Percentiles rank a stretch among this genome's conserved stretches.
Conservation (phyloP, 2,888 invertebrate genomes). For the Ecliptopera silaceata region DNA sequence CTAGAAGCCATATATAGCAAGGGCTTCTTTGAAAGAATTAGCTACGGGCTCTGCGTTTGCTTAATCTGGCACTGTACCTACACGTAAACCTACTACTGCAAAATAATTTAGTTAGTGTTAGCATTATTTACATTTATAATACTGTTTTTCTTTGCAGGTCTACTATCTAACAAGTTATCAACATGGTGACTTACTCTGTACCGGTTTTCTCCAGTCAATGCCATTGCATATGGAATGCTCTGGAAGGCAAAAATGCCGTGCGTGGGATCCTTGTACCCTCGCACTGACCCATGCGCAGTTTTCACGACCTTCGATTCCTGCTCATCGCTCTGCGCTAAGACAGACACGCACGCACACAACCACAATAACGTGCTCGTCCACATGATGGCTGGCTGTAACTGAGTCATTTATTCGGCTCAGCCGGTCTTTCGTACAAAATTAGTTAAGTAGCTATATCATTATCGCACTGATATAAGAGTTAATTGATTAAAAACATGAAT, state of each 20-base stretch:
- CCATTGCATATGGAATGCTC: constrained; percentile 52
- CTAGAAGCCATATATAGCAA: too few relatives aligned
- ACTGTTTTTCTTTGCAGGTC: too few relatives aligned
- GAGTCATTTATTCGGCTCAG: not conserved
- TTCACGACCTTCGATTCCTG: constrained; percentile 36
- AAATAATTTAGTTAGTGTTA: too few relatives aligned
- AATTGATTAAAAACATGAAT: not conserved
- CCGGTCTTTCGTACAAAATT: too few relatives aligned
- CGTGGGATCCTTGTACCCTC: constrained; percentile 45
- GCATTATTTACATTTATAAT: too few relatives aligned
- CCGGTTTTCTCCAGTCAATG: constrained; percentile 45
- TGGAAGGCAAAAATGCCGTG: constrained; percentile 39
- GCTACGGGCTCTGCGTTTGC: too few relatives aligned
- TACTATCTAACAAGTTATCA: too few relatives aligned
- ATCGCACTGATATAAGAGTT: not conserved
- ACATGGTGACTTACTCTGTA: constrained; percentile 39
- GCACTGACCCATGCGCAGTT: constrained; percentile 47
- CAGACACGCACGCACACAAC: constrained; percentile 11
- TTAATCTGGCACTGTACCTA: too few relatives aligned
- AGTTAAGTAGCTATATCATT: not conserved
- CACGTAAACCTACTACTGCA: too few relatives aligned
- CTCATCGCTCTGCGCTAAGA: constrained; percentile 13
- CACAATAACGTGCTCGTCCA: constrained; percentile 17
- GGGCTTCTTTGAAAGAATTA: too few relatives aligned
- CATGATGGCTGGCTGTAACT: constrained; percentile 23